These are phyloP conservation scores for Ophiothrix spiculata DNA, from an alignment of 35 echinoderm and acorn worm genomes.

Conservation along the genomic window DNA sequence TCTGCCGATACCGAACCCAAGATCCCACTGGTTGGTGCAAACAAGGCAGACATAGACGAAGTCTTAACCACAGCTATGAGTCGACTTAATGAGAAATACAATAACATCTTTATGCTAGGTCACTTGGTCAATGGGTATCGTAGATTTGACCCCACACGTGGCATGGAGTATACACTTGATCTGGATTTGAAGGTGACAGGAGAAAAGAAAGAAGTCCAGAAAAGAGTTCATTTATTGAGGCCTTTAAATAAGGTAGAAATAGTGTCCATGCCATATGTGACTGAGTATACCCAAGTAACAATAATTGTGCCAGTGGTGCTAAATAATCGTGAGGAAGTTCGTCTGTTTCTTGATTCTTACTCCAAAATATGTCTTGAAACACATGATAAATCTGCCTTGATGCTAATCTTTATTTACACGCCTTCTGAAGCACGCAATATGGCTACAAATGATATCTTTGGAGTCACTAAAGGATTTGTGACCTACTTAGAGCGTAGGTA, in stretches of 20 bases:
- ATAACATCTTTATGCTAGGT: constrained; percentile 75
- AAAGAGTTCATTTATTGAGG: constrained; percentile 78
- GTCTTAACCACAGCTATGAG: constrained; percentile 80
- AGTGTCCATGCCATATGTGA: constrained; percentile 94
- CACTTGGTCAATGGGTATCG: constrained; percentile 89
- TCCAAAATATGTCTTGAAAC: constrained; percentile 80
- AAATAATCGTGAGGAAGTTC: constrained; percentile 79
- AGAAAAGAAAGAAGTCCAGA: constrained; percentile 80
- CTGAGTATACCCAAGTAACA: constrained; percentile 74
- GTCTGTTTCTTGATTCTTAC: constrained; percentile 77
- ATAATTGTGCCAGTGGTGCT: constrained; percentile 77
- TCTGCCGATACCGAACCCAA: constrained; percentile 72
- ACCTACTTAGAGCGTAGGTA: constrained; percentile 77
- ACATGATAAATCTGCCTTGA: constrained; percentile 81
- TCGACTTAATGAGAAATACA: constrained; percentile 80
- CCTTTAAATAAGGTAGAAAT: constrained; percentile 92
- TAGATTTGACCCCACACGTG: constrained; percentile 85
- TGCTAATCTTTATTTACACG: constrained; percentile 92
- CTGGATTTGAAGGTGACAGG: constrained; percentile 75
- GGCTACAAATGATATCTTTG: constrained; percentile 84
- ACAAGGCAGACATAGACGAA: constrained; percentile 95
- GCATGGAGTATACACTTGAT: constrained; percentile 98
- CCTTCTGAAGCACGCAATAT: constrained; percentile 73
- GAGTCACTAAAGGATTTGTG: constrained; percentile 62
- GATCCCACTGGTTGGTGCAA: constrained; percentile 56